Base-by-base conservation (phyloP, 2,888 invertebrate genomes). In the Synergus laeviventris region DNA sequence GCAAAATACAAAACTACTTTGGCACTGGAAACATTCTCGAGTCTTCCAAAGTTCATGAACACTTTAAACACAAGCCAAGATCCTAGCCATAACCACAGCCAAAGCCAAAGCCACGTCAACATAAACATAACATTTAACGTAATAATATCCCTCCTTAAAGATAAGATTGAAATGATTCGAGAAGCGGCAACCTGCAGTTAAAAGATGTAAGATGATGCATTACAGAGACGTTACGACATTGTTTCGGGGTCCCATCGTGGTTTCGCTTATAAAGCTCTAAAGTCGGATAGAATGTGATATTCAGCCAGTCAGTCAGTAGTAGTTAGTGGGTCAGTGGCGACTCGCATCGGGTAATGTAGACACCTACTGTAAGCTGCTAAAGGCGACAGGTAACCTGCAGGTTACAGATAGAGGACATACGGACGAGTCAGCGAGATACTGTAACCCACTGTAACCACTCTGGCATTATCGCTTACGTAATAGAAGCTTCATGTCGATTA, bases 401-500 rank as follows among this genome's bases (percentile, higher is more conserved):
- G 73, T 78, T 59, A 76, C 81, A 78, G 81, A 76, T 81, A 83
- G 79, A 82, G 59, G 81, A 81, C 82, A 85, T 81, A 82, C 84
- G 82, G 83, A 84, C 85, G 77, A 82, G 79, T 79, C 31, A 31
- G 5, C 31, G 31, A 31, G 31, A 31, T 31, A 31, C 31, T 31
- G 31, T 31, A 31, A 31, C 31, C 31, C 77, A 78, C 76, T 81
- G 14, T 16, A 78, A 76, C 14, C 74, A 73, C 66, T 62, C 75
- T 64, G 75, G 78, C 79, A 82, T 84, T 84, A 84, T 83, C 81
- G 81, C 77, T 86, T 86, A 78, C 79, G 85, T 82, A 84, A 86
- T 84, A 80, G 60, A 82, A 85, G 78, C 80, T 79, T 82, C 81
- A 81, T 64, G 78, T 79, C 54, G 73, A 85, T 84, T 83, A 83